A percentile compares a stretch with the other conserved stretches of the same genome.
Conservation (phyloP, 2,797 vertebrate species). For the Sebastolobus altivelis region DNA sequence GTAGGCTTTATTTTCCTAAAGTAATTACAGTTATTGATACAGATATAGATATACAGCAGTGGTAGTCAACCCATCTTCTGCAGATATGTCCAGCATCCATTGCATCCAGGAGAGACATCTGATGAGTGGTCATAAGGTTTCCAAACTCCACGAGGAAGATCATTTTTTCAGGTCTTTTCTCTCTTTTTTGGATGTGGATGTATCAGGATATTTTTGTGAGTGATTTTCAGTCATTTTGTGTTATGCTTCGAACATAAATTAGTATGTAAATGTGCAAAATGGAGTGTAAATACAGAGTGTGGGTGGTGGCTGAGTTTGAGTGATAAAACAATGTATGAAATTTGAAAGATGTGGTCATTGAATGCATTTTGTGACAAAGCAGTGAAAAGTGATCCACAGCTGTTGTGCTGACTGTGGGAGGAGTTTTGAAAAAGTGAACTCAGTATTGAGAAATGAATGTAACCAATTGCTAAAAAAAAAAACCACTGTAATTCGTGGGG, state of each 20-base stretch:
- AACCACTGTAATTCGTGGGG: background rate
- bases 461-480: no score
- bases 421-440: fast-evolving
- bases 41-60: background rate
- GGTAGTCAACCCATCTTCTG: background rate
- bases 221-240: background rate
- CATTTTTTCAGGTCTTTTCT: background rate
- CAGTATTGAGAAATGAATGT: no score
- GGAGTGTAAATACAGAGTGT: background rate
- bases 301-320: fast-evolving
- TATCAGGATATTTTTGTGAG: background rate
- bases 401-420: background rate
- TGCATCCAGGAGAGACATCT: background rate
- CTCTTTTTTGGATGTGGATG: background rate
- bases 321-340: background rate
- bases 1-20: background rate
- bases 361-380: no score
- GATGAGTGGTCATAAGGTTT: background rate
- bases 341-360: background rate
- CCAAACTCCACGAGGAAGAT: background rate
- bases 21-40: background rate
- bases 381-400: background rate
- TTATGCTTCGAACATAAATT: background rate
- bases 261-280: background rate
- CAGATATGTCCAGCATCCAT: background rate